A percentile compares a stretch with the other conserved stretches of the same genome.
Evolutionary conservation across 1,140 invertebrate genomes (phyloP).

Genomic region (Papilio helenus): DNA sequence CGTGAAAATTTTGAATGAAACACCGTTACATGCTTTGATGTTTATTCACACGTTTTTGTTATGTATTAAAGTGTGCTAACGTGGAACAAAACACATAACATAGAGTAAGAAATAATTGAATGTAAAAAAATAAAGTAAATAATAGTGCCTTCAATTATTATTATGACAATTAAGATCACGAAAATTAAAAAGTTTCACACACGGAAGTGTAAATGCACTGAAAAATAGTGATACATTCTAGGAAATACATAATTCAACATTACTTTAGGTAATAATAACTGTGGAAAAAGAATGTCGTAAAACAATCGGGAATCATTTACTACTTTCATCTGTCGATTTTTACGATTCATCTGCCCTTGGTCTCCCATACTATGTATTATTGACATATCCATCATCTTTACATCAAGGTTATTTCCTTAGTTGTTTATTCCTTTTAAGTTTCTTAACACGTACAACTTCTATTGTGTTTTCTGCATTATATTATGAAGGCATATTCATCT

Average conservation of each 20-base stretch:
- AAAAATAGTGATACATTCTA: background rate
- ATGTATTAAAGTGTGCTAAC: background rate
- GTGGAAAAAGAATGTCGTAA: background rate
- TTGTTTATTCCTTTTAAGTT: background rate
- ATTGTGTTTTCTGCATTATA: slow-evolving; percentile 18
- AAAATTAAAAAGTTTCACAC: too few species aligned
- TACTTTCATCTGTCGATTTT: slow-evolving; percentile 6
- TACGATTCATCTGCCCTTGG: background rate
- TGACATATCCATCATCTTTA: background rate
- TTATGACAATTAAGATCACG: too few species aligned
- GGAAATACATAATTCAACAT: background rate
- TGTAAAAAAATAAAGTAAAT: background rate
- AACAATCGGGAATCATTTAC: background rate
- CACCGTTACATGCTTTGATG: slow-evolving; percentile 12
- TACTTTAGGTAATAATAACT: background rate
- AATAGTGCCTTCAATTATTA: too few species aligned
- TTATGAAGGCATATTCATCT: background rate
- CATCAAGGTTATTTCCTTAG: background rate
- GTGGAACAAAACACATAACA: background rate
- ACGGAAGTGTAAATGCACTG: background rate
- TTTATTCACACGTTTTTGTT: slow-evolving; percentile 26
- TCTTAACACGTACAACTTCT: background rate
- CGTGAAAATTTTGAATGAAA: slow-evolving; percentile 21
- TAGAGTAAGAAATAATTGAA: background rate
- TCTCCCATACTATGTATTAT: background rate